Evolutionary conservation across 92 coral and sea anemone species (phyloP).

Genomic region (Epizoanthus ramosus): DNA sequence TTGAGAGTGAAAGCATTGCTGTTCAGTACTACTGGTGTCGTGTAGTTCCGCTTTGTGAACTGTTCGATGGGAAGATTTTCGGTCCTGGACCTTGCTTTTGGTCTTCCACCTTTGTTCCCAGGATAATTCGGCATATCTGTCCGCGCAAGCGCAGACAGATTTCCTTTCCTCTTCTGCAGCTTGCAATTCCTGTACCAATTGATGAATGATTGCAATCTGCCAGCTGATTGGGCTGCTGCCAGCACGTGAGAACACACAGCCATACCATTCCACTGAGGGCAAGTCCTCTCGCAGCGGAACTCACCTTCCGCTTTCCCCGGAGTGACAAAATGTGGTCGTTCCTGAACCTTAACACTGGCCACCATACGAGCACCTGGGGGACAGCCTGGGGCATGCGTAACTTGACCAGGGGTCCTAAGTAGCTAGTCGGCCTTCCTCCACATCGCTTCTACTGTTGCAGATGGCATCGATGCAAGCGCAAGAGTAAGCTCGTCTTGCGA

Average conservation of each 20-base stretch:
- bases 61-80: too few species aligned
- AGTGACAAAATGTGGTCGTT: constrained; percentile 45
- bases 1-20: too few species aligned
- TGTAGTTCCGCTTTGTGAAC: too few species aligned
- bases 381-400: constrained; percentile 48
- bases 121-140: too few species aligned
- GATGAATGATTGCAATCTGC: constrained; percentile 32
- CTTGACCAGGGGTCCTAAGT: constrained; percentile 29
- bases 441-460: constrained; percentile 42
- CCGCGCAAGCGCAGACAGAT: constrained; percentile 42
- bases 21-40: too few species aligned
- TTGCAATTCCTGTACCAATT: constrained; percentile 36
- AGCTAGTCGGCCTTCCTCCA: constrained; percentile 42
- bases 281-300: constrained; percentile 49
- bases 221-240: constrained; percentile 48
- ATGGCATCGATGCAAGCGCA: constrained; percentile 27
- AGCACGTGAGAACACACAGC: constrained; percentile 54
- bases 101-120: too few species aligned
- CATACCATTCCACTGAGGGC: constrained; percentile 55
- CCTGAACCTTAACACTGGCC: constrained; percentile 41
- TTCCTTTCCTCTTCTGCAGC: constrained; percentile 40
- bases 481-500: constrained; percentile 14
- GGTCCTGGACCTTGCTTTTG: too few species aligned
- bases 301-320: constrained; percentile 57
- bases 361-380: constrained; percentile 49